phyloP scores from a whole-genome alignment of 92 coral and sea anemone genomes.

The Blastomussa wellsi region DNA sequence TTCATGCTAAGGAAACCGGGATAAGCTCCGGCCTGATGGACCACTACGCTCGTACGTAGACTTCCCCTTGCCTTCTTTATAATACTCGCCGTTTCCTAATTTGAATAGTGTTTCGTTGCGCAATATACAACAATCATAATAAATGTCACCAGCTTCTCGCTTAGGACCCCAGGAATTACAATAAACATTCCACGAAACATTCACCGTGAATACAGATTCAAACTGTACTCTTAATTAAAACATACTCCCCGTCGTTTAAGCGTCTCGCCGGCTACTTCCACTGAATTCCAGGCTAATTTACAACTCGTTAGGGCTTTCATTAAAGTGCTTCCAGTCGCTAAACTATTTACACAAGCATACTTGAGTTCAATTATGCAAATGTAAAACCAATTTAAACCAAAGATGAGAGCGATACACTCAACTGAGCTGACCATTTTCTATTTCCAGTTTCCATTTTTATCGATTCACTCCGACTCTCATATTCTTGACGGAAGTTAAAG shows the following conservation, averaged over 20 bases:
- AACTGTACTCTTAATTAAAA: background rate
- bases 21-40: no score
- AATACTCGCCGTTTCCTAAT: no score
- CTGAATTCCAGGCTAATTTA: constrained; percentile 23
- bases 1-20: no score
- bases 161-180: background rate
- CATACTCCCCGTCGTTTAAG: background rate
- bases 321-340: background rate
- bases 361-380: constrained; percentile 44
- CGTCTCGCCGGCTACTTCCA: background rate
- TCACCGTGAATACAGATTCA: background rate
- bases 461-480: background rate
- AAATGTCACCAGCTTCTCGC: background rate
- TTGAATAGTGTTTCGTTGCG: background rate
- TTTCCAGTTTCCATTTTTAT: no score
- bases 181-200: background rate
- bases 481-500: background rate
- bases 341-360: constrained; percentile 20
- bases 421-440: no score
- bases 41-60: no score
- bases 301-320: constrained; percentile 8
- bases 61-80: no score
- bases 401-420: background rate
- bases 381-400: background rate
- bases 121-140: background rate